Evolutionary conservation across 2,797 vertebrate species (phyloP).

Genomic region (Gallinago nigripennis): DNA sequence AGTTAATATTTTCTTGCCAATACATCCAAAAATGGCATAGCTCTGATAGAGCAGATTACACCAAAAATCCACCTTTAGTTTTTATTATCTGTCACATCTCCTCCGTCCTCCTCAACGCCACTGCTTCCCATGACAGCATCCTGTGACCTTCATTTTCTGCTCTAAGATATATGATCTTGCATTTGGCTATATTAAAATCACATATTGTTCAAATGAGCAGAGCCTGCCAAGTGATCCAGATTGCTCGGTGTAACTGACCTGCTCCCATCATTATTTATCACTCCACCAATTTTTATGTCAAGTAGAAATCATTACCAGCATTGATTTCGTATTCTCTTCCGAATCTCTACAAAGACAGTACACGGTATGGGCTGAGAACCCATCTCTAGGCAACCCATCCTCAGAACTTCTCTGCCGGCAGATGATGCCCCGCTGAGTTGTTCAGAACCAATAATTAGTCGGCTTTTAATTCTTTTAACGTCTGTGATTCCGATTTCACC

Average conservation of each 20-base stretch:
- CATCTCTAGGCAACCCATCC: neutral
- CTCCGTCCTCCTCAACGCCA: neutral
- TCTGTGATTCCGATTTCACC: neutral
- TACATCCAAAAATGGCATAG: neutral
- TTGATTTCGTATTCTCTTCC: neutral
- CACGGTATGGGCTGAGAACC: neutral
- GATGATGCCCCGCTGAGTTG: neutral
- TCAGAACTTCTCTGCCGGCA: neutral
- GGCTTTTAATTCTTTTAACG: neutral
- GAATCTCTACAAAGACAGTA: neutral
- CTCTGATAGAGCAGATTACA: neutral
- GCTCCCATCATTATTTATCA: conserved; percentile 58
- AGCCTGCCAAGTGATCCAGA: conserved; percentile 62
- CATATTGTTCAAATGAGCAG: conserved; percentile 64
- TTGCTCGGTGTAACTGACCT: conserved; percentile 58
- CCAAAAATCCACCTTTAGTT: neutral
- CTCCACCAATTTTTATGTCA: conserved; percentile 42
- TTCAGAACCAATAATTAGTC: neutral
- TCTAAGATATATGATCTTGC: conserved; percentile 20
- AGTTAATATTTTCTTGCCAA: neutral
- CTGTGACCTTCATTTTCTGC: conserved; percentile 44
- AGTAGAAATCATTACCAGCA: conserved; percentile 32
- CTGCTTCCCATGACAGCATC: conserved; percentile 20
- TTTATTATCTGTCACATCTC: neutral
- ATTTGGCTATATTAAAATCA: conserved; percentile 70